A percentile compares a stretch with the other conserved stretches of the same genome.
Evolutionary conservation across 2,888 invertebrate species (phyloP).

Genomic region (Cheilosia impressa): DNA sequence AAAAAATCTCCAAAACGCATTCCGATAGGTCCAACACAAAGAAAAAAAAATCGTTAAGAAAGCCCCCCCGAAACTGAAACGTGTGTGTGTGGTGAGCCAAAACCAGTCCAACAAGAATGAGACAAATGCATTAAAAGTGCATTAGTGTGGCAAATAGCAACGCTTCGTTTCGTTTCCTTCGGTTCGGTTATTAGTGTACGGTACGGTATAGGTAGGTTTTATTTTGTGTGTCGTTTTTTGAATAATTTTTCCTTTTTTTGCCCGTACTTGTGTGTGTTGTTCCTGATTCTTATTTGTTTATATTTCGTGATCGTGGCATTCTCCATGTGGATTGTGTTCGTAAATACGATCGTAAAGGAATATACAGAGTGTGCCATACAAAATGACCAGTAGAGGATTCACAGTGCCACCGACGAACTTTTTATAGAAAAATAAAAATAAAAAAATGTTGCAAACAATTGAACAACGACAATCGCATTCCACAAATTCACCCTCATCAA

Average conservation of each 20-base stretch:
- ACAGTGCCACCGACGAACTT: slow-evolving; percentile 26
- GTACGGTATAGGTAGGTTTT: too few relatives aligned
- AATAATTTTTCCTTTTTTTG: slow-evolving; percentile 26
- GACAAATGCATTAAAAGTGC: slow-evolving; percentile 71
- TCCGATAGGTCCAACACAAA: slow-evolving; percentile 61
- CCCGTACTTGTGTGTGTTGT: neutral
- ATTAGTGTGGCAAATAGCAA: slow-evolving; percentile 59
- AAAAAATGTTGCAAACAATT: slow-evolving; percentile 79
- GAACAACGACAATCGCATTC: slow-evolving; percentile 76
- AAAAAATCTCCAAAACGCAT: slow-evolving; percentile 36
- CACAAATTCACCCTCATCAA: slow-evolving; percentile 65
- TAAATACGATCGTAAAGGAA: slow-evolving; percentile 8
- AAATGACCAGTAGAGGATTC: slow-evolving; percentile 53
- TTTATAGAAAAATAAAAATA: slow-evolving; percentile 75
- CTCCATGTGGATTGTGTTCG: slow-evolving; percentile 6
- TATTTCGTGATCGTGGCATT: slow-evolving; percentile 36
- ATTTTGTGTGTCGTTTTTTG: slow-evolving; percentile 44
- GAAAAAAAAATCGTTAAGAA: slow-evolving; percentile 53
- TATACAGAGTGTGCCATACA: slow-evolving; percentile 40
- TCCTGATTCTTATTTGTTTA: slow-evolving; percentile 38
- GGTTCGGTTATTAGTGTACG: slow-evolving; percentile 9
- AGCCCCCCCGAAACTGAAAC: slow-evolving; percentile 52
- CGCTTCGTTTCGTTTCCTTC: slow-evolving; percentile 33
- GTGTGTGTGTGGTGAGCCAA: slow-evolving; percentile 24
- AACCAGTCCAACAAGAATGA: slow-evolving; percentile 73